Percentiles rank a stretch among this genome's conserved stretches.
phyloP scores from a whole-genome alignment of 2,888 invertebrate genomes.

The Lasioglossum leucozonium region DNA sequence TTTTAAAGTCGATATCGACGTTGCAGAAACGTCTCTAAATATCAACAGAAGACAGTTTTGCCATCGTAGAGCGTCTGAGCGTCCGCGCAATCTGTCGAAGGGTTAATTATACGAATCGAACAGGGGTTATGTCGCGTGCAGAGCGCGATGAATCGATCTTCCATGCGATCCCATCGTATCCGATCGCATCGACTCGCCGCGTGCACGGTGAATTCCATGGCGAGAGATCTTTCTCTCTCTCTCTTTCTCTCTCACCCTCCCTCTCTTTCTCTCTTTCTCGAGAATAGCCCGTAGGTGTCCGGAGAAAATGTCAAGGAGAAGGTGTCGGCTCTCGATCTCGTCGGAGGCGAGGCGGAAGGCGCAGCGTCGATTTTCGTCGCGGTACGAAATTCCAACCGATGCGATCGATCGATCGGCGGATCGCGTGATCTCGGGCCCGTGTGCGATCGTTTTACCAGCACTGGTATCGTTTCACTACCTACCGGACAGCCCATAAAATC shows the following conservation, averaged over 20 bases:
- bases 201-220: slow-evolving; percentile 31
- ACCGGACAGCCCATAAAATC: slow-evolving; percentile 45
- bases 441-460: slow-evolving; percentile 30
- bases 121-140: slow-evolving; percentile 1
- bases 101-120: slow-evolving; percentile 2
- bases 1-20: not conserved
- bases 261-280: not conserved
- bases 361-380: slow-evolving; percentile 33
- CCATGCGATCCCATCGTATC: not conserved
- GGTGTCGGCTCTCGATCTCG: slow-evolving; percentile 35
- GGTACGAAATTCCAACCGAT: slow-evolving; percentile 23
- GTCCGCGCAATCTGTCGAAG: not conserved
- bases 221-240: not conserved
- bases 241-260: too few species aligned
- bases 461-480: slow-evolving; percentile 26
- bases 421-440: not conserved
- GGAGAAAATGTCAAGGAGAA: slow-evolving; percentile 56
- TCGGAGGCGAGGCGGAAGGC: slow-evolving; percentile 37
- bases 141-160: not conserved
- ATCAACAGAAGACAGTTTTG: not conserved
- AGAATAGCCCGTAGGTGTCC: slow-evolving; percentile 44
- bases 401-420: not conserved
- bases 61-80: not conserved
- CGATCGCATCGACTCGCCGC: slow-evolving; percentile 15
- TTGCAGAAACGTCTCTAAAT: not conserved